Evolutionary conservation across 2,888 invertebrate species (phyloP), one percentile per base, ranked within the genome.

Genomic region (Pycnomerus fuliginosus): DNA sequence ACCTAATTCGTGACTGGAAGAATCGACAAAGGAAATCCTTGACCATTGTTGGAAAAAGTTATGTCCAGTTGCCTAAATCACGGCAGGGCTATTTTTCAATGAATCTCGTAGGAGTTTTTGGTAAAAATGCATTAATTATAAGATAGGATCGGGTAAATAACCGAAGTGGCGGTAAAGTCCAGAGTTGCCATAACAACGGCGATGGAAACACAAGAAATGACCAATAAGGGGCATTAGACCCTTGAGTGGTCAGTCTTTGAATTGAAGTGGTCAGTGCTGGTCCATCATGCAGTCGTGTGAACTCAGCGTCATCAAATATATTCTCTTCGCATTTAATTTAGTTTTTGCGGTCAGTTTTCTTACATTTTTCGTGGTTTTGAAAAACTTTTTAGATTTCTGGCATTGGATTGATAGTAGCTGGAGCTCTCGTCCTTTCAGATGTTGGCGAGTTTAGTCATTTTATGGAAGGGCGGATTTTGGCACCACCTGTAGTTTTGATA

Each of bases 401-500:
- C 35, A 77, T 87, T 17, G 76, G 84, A 8, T 78, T 89, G 40
- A 83, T 89, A 48, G 80, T 84, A 46, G 84, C 87, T 48, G 89
- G 88, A 23, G 82, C 84, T 0, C 76, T 85, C 12, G 85, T 87
- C 46, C 79, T 86, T 56, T 75, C 83, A 3, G 83, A 87, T 68
- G 83, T 86, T 62, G 79, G 81, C 25, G 83, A 88, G 62, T 88
- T 86, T 58, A 79, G 81, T 16, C 83, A 85, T 68, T 89, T 93
- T 71, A 76, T 91, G 60, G 85, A 88, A 53, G 82, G 83, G 50
- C 78, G 85, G 60, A 84, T 90, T 68, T 79, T 87, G 61, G 87
- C 89, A 0, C 90, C 92, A 5, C 90, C 94, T 1, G 82, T 88
- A 11, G 80, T 95, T 31, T 74, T 96, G 39, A 87, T 96, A 53